Base-by-base conservation (phyloP, 35 echinoderm and acorn worm genomes). In the Eucidaris tribuloides region DNA sequence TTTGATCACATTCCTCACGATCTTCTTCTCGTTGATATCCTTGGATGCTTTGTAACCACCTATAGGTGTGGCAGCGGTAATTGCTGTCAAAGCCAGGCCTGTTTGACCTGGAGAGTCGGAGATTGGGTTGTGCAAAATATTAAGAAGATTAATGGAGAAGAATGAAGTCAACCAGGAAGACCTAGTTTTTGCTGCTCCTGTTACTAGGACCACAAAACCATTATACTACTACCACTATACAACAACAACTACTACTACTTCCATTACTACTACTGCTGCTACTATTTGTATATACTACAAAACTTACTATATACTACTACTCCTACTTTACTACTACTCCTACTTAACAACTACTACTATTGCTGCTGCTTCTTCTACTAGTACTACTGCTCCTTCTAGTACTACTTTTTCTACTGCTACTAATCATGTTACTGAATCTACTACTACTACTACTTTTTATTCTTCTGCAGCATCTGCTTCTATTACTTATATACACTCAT, bases 1-100 rank as follows among this genome's bases (percentile, higher is more conserved):
- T 9, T 15, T 29, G 2, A 52, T 30, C 31, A 97, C 89, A 65
- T 97, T 74, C 5, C 82, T 36, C 0, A 92, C 27, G 7, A 92
- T 77, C 57, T 97, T 97, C 86, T 92, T 92, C 77, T 97, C 89
- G 1, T 84, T 92, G 15, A 83, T 46, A 44, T 84, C 33, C 54
- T 77, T 84, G 2, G 50, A 38, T n/a, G 62, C 92, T 38, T 60
- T 48, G 46, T 97, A 97, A 5, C 94, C 94, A 49, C 34, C 78
- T 18, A 97, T 62, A 22, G 60, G 79, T 20, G 46, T 4, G 3
- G 22, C 17, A 7, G 80, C 46, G n/a, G 31, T 92, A 5, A 86
- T 74, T 79, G 79, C 68, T 20, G 79, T 50, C 18, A 80, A 62
- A 49, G 92, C 7, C 59, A 97, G 57, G 30, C 94, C 94, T 37